Percentiles rank a stretch among this genome's conserved stretches.
Evolutionary conservation across 2,888 invertebrate species (phyloP).

Genomic region (Brachyptera risi): DNA sequence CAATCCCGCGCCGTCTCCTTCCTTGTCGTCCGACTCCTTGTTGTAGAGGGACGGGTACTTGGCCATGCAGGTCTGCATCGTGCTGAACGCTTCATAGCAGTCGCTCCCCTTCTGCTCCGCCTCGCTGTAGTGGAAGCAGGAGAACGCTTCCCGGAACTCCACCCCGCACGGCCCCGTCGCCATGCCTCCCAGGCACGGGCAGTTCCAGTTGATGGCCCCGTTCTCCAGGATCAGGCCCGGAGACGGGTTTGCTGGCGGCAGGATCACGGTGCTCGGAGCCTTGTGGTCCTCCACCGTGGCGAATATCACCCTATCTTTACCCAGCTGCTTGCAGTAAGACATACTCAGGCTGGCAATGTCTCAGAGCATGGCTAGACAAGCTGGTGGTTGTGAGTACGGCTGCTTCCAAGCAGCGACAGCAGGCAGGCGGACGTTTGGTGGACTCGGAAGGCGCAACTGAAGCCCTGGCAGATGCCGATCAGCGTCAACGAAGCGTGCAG

Average conservation of each 20-base stretch:
- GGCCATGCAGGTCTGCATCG: slow-evolving; percentile 88
- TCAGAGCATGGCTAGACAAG: not conserved
- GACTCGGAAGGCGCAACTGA: slow-evolving; percentile 52
- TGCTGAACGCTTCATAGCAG: slow-evolving; percentile 84
- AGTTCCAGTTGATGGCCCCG: slow-evolving; percentile 95
- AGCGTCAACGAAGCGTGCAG: slow-evolving; percentile 56
- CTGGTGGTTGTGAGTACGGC: slow-evolving; percentile 38
- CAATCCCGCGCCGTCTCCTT: not conserved
- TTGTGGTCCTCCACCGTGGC: slow-evolving; percentile 75
- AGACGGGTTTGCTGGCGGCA: slow-evolving; percentile 69
- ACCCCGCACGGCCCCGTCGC: slow-evolving; percentile 93
- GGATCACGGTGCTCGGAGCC: slow-evolving; percentile 61
- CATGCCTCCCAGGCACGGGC: slow-evolving; percentile 97
- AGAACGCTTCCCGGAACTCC: slow-evolving; percentile 90
- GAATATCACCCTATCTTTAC: slow-evolving; percentile 81
- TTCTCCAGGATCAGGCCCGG: slow-evolving; percentile 77
- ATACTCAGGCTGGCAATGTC: slow-evolving; percentile 29
- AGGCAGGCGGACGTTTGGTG: slow-evolving; percentile 50
- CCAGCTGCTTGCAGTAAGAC: slow-evolving; percentile 45
- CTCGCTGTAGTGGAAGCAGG: slow-evolving; percentile 88
- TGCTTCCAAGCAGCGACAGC: slow-evolving; percentile 40
- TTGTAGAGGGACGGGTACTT: slow-evolving; percentile 78
- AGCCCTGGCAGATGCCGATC: slow-evolving; percentile 48
- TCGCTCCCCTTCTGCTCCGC: slow-evolving; percentile 91
- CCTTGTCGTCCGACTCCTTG: slow-evolving; percentile 61